Evolutionary conservation across 2,888 invertebrate genomes (phyloP).

Genomic region (Orthonychiurus folsomi): DNA sequence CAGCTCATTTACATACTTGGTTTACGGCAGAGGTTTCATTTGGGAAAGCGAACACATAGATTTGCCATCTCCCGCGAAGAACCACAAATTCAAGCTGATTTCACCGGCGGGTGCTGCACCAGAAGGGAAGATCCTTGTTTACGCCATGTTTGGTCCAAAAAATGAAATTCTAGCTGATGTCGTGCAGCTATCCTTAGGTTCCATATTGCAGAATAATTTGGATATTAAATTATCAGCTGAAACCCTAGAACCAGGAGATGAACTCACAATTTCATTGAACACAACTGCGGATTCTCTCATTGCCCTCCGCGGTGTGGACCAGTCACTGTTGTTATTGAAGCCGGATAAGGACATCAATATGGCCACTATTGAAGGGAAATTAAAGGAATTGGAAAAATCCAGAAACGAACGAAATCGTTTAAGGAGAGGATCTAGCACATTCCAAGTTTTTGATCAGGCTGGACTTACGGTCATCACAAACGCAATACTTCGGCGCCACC

Average conservation of each 20-base stretch:
- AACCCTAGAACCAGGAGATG: slow-evolving; percentile 64
- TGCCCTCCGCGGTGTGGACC: slow-evolving; percentile 78
- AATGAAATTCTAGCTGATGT: slow-evolving; percentile 74
- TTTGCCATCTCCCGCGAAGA: slow-evolving; percentile 45
- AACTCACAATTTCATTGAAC: slow-evolving; percentile 63
- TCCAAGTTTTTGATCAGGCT: slow-evolving; percentile 23
- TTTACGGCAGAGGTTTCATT: slow-evolving; percentile 77
- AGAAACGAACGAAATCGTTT: slow-evolving; percentile 2
- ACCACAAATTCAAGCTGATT: slow-evolving; percentile 40
- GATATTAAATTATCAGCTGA: slow-evolving; percentile 49
- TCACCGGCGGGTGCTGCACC: slow-evolving; percentile 74
- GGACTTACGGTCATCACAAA: slow-evolving; percentile 25
- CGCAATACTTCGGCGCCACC: slow-evolving; percentile 11
- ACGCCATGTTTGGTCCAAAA: slow-evolving; percentile 53
- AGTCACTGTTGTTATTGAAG: slow-evolving; percentile 59
- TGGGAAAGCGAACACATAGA: slow-evolving; percentile 9
- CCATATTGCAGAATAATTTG: slow-evolving; percentile 69
- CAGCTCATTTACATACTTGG: slow-evolving; percentile 49
- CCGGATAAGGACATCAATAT: slow-evolving; percentile 22
- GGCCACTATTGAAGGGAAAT: slow-evolving; percentile 9
- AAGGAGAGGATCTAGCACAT: slow-evolving; percentile 23
- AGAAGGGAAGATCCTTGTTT: slow-evolving; percentile 66
- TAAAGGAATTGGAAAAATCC: slow-evolving; percentile 3
- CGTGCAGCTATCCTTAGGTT: slow-evolving; percentile 66
- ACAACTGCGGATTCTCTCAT: slow-evolving; percentile 77